A percentile compares a stretch with the other conserved stretches of the same genome.
Conservation (phyloP, 2,797 vertebrate species). For the Otolemur crassicaudatus region DNA sequence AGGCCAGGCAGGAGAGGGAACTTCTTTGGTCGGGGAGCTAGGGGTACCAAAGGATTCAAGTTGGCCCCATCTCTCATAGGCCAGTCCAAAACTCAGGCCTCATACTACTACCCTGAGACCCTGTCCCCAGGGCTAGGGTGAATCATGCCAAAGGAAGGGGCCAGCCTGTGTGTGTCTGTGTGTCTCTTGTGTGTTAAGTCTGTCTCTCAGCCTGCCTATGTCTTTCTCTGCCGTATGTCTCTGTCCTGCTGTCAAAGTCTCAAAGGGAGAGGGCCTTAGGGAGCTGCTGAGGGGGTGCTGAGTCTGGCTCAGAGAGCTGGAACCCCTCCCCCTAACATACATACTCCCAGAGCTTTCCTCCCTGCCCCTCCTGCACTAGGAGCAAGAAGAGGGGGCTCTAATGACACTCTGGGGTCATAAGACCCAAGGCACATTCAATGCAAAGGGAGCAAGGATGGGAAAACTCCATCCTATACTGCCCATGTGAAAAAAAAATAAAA, state of each 20-base stretch:
- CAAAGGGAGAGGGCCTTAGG: constrained; percentile 58
- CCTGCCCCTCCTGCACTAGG: constrained; percentile 40
- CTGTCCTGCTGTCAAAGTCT: constrained; percentile 62
- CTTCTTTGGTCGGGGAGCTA: constrained; percentile 11
- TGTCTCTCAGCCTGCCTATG: background rate
- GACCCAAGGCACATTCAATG: constrained; percentile 80
- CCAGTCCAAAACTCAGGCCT: constrained; percentile 54
- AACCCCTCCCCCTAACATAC: background rate
- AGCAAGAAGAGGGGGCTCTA: constrained; percentile 21
- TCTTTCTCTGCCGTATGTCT: constrained; percentile 63
- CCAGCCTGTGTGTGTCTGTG: background rate
- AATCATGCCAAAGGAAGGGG: constrained; percentile 79
- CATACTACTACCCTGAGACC: background rate
- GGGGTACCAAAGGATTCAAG: background rate
- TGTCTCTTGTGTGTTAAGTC: background rate
- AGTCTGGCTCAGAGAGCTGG: constrained; percentile 38
- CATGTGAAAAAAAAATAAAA: constrained; percentile 72
- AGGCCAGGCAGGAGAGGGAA: background rate
- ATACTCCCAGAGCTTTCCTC: constrained; percentile 26
- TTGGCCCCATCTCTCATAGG: constrained; percentile 34
- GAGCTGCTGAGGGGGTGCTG: constrained; percentile 55
- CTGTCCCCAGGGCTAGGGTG: constrained; percentile 57
- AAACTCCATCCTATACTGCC: constrained; percentile 56
- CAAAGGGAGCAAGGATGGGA: constrained; percentile 72
- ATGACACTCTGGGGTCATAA: constrained; percentile 59